Conservation (phyloP, 2,888 invertebrate genomes). For the Tipula vernalis region DNA sequence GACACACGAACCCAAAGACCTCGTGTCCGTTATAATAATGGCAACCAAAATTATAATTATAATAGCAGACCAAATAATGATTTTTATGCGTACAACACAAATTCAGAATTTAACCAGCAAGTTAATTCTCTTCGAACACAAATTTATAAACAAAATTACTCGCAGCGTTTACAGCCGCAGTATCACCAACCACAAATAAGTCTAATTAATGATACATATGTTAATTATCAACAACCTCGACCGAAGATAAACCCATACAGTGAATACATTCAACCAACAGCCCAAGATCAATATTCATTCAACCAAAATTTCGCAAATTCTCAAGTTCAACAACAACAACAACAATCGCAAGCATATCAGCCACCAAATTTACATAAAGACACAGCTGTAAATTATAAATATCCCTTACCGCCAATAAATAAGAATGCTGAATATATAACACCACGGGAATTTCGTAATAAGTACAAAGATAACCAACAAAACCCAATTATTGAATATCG, state of each 20-base stretch:
- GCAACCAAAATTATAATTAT: not conserved
- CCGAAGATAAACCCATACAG: slow-evolving; percentile 57
- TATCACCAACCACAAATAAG: slow-evolving; percentile 43
- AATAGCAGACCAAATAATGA: not conserved
- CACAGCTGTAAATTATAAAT: slow-evolving; percentile 55
- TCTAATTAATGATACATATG: slow-evolving; percentile 48
- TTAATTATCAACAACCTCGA: slow-evolving; percentile 55
- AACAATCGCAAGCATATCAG: slow-evolving; percentile 39
- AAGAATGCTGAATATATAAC: slow-evolving; percentile 48
- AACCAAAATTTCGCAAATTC: slow-evolving; percentile 37
- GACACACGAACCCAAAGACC: not conserved
- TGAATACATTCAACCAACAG: slow-evolving; percentile 33
- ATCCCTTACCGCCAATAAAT: slow-evolving; percentile 52
- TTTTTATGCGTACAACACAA: not conserved
- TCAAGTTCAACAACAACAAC: slow-evolving; percentile 39
- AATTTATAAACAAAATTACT: not conserved
- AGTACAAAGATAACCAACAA: not conserved
- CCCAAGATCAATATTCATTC: slow-evolving; percentile 55
- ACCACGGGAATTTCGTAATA: slow-evolving; percentile 15
- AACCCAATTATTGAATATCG: slow-evolving; percentile 14
- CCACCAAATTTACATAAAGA: slow-evolving; percentile 47
- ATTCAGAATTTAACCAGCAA: not conserved
- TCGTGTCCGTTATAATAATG: not conserved
- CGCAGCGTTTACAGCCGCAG: not conserved
- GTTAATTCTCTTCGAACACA: slow-evolving; percentile 18